phyloP scores from a whole-genome alignment of 2,797 vertebrate genomes.

The Masticophis lateralis region DNA sequence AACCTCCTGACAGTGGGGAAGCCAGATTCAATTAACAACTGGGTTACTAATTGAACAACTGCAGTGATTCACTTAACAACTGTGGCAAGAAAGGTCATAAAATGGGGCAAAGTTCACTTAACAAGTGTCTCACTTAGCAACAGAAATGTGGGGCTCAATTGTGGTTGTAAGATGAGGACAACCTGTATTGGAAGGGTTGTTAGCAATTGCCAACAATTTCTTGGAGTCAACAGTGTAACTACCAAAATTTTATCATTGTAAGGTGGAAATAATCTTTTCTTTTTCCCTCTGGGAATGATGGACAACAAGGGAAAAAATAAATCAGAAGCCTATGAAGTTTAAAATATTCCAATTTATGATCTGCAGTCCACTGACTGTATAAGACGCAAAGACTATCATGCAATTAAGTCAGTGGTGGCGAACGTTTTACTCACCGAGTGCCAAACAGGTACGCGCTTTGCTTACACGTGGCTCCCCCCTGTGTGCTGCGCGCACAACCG shows the following conservation, averaged over 20 bases:
- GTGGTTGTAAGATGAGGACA: not conserved
- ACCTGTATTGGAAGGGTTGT: slow-evolving; percentile 8
- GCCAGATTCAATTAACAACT: too few relatives aligned
- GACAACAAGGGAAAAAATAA: not conserved
- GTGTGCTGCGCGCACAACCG: too few relatives aligned
- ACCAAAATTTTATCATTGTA: not conserved
- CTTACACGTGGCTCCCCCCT: too few relatives aligned
- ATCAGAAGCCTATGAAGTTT: not conserved
- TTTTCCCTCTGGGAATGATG: not conserved
- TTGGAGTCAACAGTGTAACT: slow-evolving; percentile 17
- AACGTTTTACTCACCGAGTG: too few relatives aligned
- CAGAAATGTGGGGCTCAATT: not conserved
- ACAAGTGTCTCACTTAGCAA: too few relatives aligned
- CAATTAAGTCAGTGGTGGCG: too few relatives aligned
- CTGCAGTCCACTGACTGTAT: not conserved
- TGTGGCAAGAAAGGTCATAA: too few relatives aligned
- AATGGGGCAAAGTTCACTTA: too few relatives aligned
- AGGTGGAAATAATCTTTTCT: not conserved
- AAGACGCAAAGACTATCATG: not conserved
- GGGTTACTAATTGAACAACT: too few relatives aligned
- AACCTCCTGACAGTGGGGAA: too few relatives aligned
- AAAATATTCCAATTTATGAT: not conserved
- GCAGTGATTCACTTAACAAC: too few relatives aligned
- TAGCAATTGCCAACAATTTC: slow-evolving; percentile 35
- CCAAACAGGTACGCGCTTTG: too few relatives aligned